phyloP scores from a whole-genome alignment of 2,113 vertebrate genomes.

The Malurus cyaneus region DNA sequence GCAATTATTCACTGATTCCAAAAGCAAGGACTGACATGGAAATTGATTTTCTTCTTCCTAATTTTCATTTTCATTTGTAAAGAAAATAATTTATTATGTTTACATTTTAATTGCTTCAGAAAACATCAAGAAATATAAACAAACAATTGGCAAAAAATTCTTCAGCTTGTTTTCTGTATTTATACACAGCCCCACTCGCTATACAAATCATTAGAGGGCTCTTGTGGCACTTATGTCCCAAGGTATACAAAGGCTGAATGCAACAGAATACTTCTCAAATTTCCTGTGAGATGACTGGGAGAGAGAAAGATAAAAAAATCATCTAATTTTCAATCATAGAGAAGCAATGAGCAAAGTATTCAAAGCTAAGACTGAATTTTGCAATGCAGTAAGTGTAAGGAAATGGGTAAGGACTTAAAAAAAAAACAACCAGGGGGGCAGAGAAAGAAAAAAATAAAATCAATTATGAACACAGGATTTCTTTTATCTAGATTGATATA shows the following conservation, averaged over 20 bases:
- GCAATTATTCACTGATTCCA: background rate
- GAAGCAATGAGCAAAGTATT: background rate
- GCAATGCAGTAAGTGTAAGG: background rate
- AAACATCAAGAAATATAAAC: background rate
- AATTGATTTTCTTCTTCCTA: background rate
- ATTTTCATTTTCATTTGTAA: background rate
- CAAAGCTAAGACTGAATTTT: background rate
- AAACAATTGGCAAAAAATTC: background rate
- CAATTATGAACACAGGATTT: background rate
- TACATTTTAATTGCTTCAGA: background rate
- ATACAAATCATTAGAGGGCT: background rate
- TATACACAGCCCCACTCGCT: background rate
- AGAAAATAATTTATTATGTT: background rate
- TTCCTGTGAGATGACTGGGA: background rate
- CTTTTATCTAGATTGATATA: background rate
- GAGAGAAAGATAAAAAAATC: background rate
- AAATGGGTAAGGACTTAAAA: background rate
- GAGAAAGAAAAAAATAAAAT: background rate
- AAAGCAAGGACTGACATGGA: background rate
- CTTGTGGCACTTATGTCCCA: background rate
- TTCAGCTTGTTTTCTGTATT: background rate
- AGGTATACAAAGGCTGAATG: background rate
- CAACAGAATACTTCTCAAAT: background rate
- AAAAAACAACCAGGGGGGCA: accelerated
- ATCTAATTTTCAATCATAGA: background rate